A percentile compares a stretch with the other conserved stretches of the same genome.
Evolutionary conservation across 2,113 vertebrate species (phyloP).

Genomic region (Antennarius striatus): DNA sequence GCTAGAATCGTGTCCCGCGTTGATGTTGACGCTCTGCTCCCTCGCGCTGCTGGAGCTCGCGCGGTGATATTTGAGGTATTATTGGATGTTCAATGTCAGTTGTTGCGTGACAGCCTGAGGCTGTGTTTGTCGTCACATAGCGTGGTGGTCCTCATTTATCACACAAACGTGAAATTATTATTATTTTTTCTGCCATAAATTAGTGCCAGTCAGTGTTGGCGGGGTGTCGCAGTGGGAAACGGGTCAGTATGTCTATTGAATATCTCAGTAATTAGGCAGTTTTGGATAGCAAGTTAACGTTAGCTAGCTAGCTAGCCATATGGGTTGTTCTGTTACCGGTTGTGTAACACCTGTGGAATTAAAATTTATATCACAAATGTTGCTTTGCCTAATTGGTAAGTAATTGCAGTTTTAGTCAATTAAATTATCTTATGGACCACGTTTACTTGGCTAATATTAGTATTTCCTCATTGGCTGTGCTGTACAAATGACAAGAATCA

Average conservation of each 20-base stretch:
- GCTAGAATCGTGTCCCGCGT: slow-evolving; percentile 8
- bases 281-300: slow-evolving; percentile 66
- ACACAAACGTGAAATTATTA: neutral
- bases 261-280: slow-evolving; percentile 43
- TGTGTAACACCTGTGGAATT: slow-evolving; percentile 76
- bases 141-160: slow-evolving; percentile 17
- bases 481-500: slow-evolving; percentile 30
- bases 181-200: neutral
- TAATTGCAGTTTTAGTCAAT: neutral
- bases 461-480: slow-evolving; percentile 20
- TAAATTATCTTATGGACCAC: neutral
- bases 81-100: slow-evolving; percentile 65
- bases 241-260: slow-evolving; percentile 25
- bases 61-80: slow-evolving; percentile 50
- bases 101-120: slow-evolving; percentile 74
- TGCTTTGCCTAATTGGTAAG: neutral
- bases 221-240: slow-evolving; percentile 1
- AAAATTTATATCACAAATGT: slow-evolving; percentile 27
- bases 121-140: slow-evolving; percentile 30
- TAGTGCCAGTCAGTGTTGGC: slow-evolving; percentile 2
- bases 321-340: slow-evolving; percentile 46
- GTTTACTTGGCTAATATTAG: neutral
- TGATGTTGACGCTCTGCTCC: neutral
- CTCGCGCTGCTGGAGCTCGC: slow-evolving; percentile 17
- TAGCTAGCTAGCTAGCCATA: slow-evolving; percentile 65